Percentiles rank a stretch among this genome's conserved stretches.
Conservation (phyloP, 2,888 invertebrate genomes). For the Caenorhabditis doughertyi region DNA sequence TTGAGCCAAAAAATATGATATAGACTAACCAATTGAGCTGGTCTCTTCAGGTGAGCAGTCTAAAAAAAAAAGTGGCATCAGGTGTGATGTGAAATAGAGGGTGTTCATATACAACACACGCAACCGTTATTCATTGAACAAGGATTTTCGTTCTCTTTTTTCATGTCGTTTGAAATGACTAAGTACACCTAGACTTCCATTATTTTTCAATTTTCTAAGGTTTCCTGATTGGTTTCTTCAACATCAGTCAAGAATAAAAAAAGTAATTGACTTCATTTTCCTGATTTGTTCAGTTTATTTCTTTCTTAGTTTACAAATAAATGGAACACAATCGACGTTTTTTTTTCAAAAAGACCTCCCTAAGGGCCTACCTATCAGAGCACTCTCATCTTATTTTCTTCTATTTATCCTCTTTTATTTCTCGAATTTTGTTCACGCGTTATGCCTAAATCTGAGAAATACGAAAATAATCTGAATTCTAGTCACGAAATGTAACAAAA, state of each 20-base stretch:
- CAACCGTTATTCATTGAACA: constrained; percentile 45
- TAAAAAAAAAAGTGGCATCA: neutral
- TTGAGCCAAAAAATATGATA: constrained; percentile 15
- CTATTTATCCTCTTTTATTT: constrained; percentile 4
- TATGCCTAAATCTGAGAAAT: neutral
- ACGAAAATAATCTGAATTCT: constrained; percentile 19
- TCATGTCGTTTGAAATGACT: constrained; percentile 4
- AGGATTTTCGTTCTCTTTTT: neutral
- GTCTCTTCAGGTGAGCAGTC: constrained; percentile 10
- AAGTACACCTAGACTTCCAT: constrained; percentile 25
- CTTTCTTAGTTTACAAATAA: constrained; percentile 20
- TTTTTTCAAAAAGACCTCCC: constrained; percentile 22
- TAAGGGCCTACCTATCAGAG: constrained; percentile 54
- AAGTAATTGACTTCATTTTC: constrained; percentile 50
- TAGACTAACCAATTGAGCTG: neutral
- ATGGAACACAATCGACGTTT: constrained; percentile 37
- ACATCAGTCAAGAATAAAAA: constrained; percentile 23
- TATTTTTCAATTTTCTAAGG: constrained; percentile 2
- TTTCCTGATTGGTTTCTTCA: constrained; percentile 42
- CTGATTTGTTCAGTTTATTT: constrained; percentile 21
- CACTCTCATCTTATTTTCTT: constrained; percentile 52
- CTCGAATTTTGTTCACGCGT: neutral
- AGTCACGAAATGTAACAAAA: constrained; percentile 38
- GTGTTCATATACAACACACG: constrained; percentile 38
- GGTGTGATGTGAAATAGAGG: constrained; percentile 21